Base-by-base conservation (phyloP, 37 sponge, comb jelly and placozoan genomes). In the Axinella damicornis region DNA sequence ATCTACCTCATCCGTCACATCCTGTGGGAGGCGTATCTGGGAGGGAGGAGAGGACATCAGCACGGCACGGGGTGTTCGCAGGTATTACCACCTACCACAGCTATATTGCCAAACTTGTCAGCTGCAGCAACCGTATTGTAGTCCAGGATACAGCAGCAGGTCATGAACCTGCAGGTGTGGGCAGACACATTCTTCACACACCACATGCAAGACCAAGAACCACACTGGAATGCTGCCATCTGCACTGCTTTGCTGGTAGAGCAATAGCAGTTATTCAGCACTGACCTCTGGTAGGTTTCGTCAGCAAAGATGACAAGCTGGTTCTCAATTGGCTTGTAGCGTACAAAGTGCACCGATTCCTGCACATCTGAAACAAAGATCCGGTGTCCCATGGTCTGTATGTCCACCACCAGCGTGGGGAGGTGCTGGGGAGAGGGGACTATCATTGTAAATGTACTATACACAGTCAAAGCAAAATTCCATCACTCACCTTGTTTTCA, bases 81-180 rank as follows among this genome's bases (percentile, higher is more conserved):
- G 57, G 18, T 15, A 18, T 56, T 15, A 15, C 57, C 31, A 79
- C 93, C 85, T 63, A 98, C 88, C 34, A 98, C 83, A 16, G 92
- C 78, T 19, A 96, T 34, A 58, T 92, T 96, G 21, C 99, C 99
- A 90, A 98, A 98, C 87, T 98, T 98, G 83, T 98, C 99, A 31
- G 92, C 97, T 46, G 90, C 89, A 32, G 94, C 97, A 0, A 96
- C 89, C 4, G 99, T 96, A 76, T 91, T 92, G 83, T 95, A 98
- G 80, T 98, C 99, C 69, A 96, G 66, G 19, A 98, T 69, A 87
- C 88, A 86, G 39, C 58, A 65, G 5, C 88, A 71, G 18, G 96
- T 96, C 54, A 90, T 82, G 52, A 69, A 95, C 58, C 96, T 92
- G 21, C 53, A 14, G 32, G 66, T 13, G 66, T 1, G 66, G 32